Evolutionary conservation across 1,140 invertebrate species (phyloP).

Genomic region (Ruditapes philippinarum): DNA sequence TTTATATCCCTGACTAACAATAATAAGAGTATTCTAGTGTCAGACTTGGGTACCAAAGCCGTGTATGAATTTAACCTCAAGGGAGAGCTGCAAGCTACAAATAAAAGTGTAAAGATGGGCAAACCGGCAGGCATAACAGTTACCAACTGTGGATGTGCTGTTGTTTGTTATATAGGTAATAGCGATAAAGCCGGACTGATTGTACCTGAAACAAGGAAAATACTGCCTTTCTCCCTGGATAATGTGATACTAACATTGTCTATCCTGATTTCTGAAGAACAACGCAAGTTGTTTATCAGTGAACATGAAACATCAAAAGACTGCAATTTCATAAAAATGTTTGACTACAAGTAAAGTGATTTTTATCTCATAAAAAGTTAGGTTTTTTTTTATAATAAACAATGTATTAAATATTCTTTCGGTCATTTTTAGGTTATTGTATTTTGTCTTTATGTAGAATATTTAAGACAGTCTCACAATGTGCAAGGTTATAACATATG

Average conservation of each 20-base stretch:
- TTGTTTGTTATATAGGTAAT: not conserved
- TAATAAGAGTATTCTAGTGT: not conserved
- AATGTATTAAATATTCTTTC: too few species aligned
- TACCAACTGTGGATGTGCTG: not conserved
- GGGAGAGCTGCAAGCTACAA: not conserved
- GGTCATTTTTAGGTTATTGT: too few species aligned
- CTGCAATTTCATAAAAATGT: not conserved
- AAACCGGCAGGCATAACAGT: not conserved
- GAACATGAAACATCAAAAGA: not conserved
- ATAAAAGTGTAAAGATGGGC: not conserved
- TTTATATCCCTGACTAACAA: not conserved
- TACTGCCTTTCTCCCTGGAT: not conserved
- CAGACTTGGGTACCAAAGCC: not conserved
- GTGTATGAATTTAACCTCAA: not conserved
- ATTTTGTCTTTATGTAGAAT: too few species aligned
- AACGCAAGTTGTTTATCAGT: not conserved
- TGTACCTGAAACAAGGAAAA: not conserved
- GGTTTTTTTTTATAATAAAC: too few species aligned
- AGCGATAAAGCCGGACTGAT: not conserved
- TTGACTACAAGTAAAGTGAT: too few species aligned
- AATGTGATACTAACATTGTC: not conserved
- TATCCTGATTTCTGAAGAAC: not conserved
- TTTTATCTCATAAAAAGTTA: too few species aligned
- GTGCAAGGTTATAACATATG: too few species aligned
- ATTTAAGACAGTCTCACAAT: too few species aligned